Conservation (phyloP, 2,797 vertebrate genomes). For the Ataeniobius toweri region DNA sequence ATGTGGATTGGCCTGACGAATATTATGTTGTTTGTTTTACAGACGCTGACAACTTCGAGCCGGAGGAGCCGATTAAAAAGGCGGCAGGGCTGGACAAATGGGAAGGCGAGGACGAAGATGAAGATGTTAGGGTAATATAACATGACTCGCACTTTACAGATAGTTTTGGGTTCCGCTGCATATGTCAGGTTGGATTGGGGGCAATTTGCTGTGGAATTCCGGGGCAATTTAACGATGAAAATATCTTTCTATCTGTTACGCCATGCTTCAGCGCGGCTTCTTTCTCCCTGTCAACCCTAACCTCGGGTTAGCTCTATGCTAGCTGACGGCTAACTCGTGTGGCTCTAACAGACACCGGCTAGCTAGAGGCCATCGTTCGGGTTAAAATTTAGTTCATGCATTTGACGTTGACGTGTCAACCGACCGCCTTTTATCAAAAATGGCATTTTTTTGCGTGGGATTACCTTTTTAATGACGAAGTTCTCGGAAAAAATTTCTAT, state of each 20-base stretch:
- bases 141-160: rapidly evolving
- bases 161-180: rapidly evolving
- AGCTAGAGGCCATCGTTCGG: background rate
- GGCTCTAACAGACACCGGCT: slow-evolving; percentile 31
- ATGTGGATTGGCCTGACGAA: slow-evolving; percentile 53
- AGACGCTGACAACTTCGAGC: slow-evolving; percentile 91
- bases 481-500: slow-evolving; percentile 10
- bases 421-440: background rate
- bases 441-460: background rate
- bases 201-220: background rate
- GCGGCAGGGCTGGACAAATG: slow-evolving; percentile 83
- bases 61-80: slow-evolving; percentile 81
- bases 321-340: slow-evolving; percentile 67
- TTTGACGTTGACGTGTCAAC: background rate
- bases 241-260: background rate
- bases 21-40: slow-evolving; percentile 61
- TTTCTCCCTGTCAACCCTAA: slow-evolving; percentile 34
- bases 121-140: slow-evolving; percentile 89
- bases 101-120: slow-evolving; percentile 92
- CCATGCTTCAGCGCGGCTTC: slow-evolving; percentile 37
- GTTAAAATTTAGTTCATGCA: background rate
- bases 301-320: slow-evolving; percentile 39
- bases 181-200: background rate
- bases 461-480: background rate
- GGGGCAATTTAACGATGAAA: background rate